Conservation (phyloP, 2,113 vertebrate genomes). For the Dolichallabes microphthalmus region DNA sequence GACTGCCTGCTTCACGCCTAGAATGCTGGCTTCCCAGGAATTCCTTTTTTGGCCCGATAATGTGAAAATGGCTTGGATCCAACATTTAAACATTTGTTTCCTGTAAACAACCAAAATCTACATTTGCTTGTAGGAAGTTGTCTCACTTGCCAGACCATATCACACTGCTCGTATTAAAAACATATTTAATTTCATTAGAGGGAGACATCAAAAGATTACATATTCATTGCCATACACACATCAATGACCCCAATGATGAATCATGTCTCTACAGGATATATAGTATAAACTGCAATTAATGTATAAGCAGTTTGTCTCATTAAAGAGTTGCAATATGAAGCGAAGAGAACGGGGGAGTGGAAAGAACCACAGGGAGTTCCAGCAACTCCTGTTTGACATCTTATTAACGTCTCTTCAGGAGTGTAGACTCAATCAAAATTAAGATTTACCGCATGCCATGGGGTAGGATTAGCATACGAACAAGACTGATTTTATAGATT, state of each 20-base stretch:
- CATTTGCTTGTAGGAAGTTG: background rate
- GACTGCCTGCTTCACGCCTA: too few relatives aligned
- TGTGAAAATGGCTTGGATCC: too few relatives aligned
- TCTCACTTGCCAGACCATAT: background rate
- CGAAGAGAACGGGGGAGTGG: background rate
- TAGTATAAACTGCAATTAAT: background rate
- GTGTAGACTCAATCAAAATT: conserved; percentile 41
- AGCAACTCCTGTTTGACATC: conserved; percentile 36
- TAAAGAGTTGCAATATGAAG: conserved; percentile 35
- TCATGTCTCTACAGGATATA: background rate
- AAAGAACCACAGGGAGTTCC: conserved; percentile 5
- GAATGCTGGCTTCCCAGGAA: too few relatives aligned
- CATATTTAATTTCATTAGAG: background rate
- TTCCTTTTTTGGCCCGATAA: too few relatives aligned
- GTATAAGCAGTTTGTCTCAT: background rate
- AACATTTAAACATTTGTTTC: too few relatives aligned
- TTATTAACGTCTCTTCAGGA: conserved; percentile 43
- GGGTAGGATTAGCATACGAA: conserved; percentile 50
- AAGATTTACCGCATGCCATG: conserved; percentile 32
- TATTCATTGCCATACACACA: background rate
- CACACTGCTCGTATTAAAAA: background rate
- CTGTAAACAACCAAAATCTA: background rate
- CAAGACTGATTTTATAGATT: conserved; percentile 39
- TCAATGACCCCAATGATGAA: background rate
- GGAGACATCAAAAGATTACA: background rate